Evolutionary conservation across 2,797 vertebrate genomes (phyloP), one percentile per base, ranked within the genome.

Genomic region (Pagetopsis macropterus): DNA sequence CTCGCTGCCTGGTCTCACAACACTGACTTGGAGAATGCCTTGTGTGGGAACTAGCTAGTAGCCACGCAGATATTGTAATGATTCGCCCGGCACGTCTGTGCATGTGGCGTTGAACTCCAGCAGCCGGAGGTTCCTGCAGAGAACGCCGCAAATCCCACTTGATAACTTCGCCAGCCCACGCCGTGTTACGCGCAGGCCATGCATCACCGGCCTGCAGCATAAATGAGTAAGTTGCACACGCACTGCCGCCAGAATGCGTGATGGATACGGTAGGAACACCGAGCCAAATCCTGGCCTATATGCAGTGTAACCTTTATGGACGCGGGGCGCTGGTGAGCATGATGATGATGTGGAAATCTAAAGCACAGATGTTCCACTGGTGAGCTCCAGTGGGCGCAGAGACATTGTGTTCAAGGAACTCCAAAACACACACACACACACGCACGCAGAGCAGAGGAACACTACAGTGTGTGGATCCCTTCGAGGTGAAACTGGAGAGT

Each of bases 131-230:
- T 96, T 97, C 97, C 97, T 96, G 97, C 96, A 96, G 97, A 96
- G 97, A 96, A 94, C 93, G 91, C 96, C 95, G 93, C 97, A 99
- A 98, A 98, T 96, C 96, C 97, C 97, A 96, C 97, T 97, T 96
- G 95, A 97, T 96, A 98, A 98, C 96, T 97, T 96, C 96, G 93
- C 95, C 96, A 97, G 95, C 95, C 96, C 96, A 96, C 96, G 96
- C 96, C 93, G 95, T 95, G 95, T 94, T 93, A 89, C 88, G 92
- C 93, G 90, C 92, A 90, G 68, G 92, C 89, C 91, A 91, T 94
- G 93, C 92, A 89, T 92, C 93, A 94, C 88, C 88, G 61, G 66
- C 79, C 89, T 91, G 87, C 88, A 93, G 46, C 71, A 27, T 37
- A 71, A 65, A 79, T 14, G 56, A 81, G 48, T 2, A 66, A 82